Evolutionary conservation across 2,113 vertebrate species (phyloP).

Genomic region (Prietella phreatophila): DNA sequence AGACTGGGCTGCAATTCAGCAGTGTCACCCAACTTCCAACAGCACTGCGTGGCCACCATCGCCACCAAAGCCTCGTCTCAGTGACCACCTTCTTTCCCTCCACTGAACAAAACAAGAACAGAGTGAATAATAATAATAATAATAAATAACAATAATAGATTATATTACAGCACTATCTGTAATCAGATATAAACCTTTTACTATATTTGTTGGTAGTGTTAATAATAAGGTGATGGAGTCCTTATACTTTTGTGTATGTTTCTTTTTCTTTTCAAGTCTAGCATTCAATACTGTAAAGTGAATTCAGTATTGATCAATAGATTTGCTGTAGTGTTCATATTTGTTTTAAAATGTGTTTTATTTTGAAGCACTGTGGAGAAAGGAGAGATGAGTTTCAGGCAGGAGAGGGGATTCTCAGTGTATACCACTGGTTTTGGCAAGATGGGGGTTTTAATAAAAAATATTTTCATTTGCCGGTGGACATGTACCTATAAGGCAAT

Average conservation of each 20-base stretch:
- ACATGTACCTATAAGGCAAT: slow-evolving; percentile 21
- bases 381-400: slow-evolving; percentile 53
- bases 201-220: slow-evolving; percentile 68
- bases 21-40: slow-evolving; percentile 95
- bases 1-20: slow-evolving; percentile 91
- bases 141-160: slow-evolving; percentile 72
- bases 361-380: slow-evolving; percentile 55
- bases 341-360: slow-evolving; percentile 48
- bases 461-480: slow-evolving; percentile 6
- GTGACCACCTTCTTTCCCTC: slow-evolving; percentile 68
- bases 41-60: slow-evolving; percentile 93
- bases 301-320: slow-evolving; percentile 64
- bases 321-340: slow-evolving; percentile 53
- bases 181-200: slow-evolving; percentile 69
- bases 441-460: not conserved
- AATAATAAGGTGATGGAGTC: slow-evolving; percentile 69
- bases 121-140: slow-evolving; percentile 57
- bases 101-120: slow-evolving; percentile 59
- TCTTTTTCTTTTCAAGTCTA: slow-evolving; percentile 59
- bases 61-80: slow-evolving; percentile 97
- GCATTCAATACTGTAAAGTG: slow-evolving; percentile 76
- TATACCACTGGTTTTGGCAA: not conserved
- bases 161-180: slow-evolving; percentile 70
- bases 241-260: slow-evolving; percentile 65
- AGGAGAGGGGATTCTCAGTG: not conserved